phyloP scores from a whole-genome alignment of 2,797 vertebrate species.

The Enteromius trimaculatus region DNA sequence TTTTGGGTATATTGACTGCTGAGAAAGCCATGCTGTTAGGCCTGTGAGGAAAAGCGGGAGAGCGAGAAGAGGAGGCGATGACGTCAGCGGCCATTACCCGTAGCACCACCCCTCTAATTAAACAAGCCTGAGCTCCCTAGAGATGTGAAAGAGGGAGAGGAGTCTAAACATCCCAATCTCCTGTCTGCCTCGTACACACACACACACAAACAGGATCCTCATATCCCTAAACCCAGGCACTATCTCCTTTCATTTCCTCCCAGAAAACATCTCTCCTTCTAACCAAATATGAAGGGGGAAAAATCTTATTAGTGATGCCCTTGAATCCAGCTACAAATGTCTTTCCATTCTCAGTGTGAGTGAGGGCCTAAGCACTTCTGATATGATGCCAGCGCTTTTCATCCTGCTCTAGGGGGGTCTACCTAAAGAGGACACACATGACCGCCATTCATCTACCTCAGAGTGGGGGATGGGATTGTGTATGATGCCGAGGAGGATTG shows the following conservation, averaged over 20 bases:
- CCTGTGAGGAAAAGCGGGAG: conserved; percentile 19
- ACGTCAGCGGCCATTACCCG: conserved; percentile 55
- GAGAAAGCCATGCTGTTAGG: conserved; percentile 33
- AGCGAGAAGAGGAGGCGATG: conserved; percentile 23
- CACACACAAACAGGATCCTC: conserved; percentile 38
- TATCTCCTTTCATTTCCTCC: conserved; percentile 57
- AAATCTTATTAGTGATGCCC: conserved; percentile 60
- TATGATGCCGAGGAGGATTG: conserved; percentile 20
- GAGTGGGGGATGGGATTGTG: conserved; percentile 32
- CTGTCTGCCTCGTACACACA: conserved; percentile 34
- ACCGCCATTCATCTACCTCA: conserved; percentile 54
- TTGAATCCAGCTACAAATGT: conserved; percentile 55
- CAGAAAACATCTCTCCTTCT: conserved; percentile 51
- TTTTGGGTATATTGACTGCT: conserved; percentile 50
- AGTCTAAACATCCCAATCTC: conserved; percentile 63
- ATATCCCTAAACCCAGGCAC: conserved; percentile 54
- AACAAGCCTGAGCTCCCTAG: conserved; percentile 56
- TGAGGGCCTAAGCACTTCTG: conserved; percentile 30
- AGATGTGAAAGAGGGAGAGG: conserved; percentile 52
- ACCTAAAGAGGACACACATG: conserved; percentile 54
- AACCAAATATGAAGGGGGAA: conserved; percentile 25
- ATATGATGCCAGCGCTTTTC: conserved; percentile 43
- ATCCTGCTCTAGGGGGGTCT: conserved; percentile 46
- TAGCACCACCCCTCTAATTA: conserved; percentile 58
- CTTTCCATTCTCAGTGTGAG: conserved; percentile 38